These are phyloP conservation scores for Platyscapa corneri DNA, from an alignment of 1,140 invertebrate genomes.

Conservation along the genomic window DNA sequence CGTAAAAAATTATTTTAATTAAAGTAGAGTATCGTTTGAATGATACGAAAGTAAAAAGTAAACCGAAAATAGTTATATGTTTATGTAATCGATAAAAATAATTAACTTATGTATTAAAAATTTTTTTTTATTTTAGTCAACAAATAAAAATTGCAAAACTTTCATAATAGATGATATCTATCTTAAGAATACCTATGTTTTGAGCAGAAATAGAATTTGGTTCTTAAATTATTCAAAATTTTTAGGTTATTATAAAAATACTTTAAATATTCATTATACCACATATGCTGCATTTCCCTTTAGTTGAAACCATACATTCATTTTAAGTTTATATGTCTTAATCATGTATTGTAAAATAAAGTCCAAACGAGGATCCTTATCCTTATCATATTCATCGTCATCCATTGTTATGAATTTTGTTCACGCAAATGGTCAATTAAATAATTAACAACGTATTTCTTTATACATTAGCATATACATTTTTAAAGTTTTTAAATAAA, in stretches of 20 bases:
- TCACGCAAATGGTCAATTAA: background rate
- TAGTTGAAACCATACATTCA: slow-evolving; percentile 86
- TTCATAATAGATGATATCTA: background rate
- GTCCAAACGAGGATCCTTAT: slow-evolving; percentile 64
- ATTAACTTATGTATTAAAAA: too few relatives aligned
- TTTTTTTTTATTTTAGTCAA: too few relatives aligned
- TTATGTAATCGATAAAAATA: too few relatives aligned
- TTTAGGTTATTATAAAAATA: background rate
- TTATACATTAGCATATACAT: background rate
- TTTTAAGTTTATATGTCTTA: slow-evolving; percentile 75
- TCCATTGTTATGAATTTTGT: slow-evolving; percentile 21
- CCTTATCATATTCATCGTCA: slow-evolving; percentile 57
- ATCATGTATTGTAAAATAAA: slow-evolving; percentile 67
- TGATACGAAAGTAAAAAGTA: too few relatives aligned
- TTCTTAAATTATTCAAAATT: background rate
- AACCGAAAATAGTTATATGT: too few relatives aligned
- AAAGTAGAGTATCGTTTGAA: too few relatives aligned
- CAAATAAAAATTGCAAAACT: too few relatives aligned
- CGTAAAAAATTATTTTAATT: too few relatives aligned
- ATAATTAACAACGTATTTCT: background rate
- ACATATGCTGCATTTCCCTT: slow-evolving; percentile 80
- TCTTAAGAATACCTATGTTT: too few relatives aligned
- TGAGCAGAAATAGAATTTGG: too few relatives aligned
- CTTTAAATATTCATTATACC: slow-evolving; percentile 59
- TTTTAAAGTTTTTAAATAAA: slow-evolving; percentile 6